phyloP scores from a whole-genome alignment of 2,113 vertebrate species.

The Osmerus eperlanus region DNA sequence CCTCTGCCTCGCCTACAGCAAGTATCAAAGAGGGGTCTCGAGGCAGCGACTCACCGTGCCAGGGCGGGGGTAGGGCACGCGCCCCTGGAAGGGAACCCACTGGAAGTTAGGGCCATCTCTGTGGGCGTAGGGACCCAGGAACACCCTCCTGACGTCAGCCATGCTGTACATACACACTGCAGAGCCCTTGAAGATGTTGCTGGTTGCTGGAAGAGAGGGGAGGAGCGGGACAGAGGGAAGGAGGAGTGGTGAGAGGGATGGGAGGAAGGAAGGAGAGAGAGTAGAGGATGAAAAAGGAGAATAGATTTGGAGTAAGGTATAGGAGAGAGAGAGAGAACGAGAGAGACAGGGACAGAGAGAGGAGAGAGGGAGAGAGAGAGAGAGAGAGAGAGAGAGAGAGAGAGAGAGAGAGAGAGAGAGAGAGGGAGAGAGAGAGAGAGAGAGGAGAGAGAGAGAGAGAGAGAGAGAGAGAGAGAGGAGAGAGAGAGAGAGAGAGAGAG shows the following conservation, averaged over 20 bases:
- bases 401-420: constrained; percentile 10
- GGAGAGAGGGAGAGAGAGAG: constrained; percentile 5
- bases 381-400: constrained; percentile 8
- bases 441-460: constrained; percentile 1
- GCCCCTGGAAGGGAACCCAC: constrained; percentile 94
- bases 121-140: constrained; percentile 94
- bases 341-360: background rate
- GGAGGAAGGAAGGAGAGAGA: background rate
- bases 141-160: constrained; percentile 93
- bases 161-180: constrained; percentile 97
- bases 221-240: background rate
- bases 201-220: constrained; percentile 78
- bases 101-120: constrained; percentile 96
- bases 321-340: constrained; percentile 5
- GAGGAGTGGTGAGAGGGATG: background rate
- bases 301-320: background rate
- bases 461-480: background rate
- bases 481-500: constrained; percentile 6
- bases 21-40: too few species aligned
- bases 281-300: background rate
- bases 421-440: constrained; percentile 6
- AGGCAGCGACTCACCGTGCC: constrained; percentile 83
- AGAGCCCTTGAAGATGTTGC: constrained; percentile 96
- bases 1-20: too few species aligned
- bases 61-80: constrained; percentile 94